Conservation (phyloP, 2,113 vertebrate genomes). For the Lampris megalopsis region DNA sequence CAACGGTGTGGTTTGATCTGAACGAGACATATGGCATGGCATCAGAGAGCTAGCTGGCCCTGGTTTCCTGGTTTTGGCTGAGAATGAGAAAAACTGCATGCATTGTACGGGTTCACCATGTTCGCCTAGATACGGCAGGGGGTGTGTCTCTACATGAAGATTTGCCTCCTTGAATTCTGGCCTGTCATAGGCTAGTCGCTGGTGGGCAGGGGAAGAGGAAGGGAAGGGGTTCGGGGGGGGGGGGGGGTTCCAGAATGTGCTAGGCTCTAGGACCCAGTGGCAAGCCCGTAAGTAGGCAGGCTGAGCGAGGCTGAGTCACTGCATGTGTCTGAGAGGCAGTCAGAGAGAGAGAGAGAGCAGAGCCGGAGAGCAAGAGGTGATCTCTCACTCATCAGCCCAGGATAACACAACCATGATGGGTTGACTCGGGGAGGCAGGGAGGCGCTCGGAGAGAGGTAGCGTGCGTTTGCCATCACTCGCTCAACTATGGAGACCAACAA, state of each 20-base stretch:
- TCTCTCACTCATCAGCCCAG: conserved; percentile 81
- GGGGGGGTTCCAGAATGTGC: not conserved
- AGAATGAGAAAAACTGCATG: conserved; percentile 19
- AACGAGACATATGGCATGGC: not conserved
- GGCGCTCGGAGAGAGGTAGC: conserved; percentile 71
- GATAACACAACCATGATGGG: conserved; percentile 85
- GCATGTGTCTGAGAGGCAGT: conserved; percentile 81
- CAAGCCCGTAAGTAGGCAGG: conserved; percentile 60
- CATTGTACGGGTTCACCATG: not conserved
- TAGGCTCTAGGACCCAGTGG: conserved; percentile 83
- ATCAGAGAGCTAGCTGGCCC: not conserved
- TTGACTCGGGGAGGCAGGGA: conserved; percentile 76
- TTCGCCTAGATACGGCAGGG: conserved; percentile 9
- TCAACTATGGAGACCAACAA: conserved; percentile 85
- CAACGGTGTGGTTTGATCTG: conserved; percentile 8
- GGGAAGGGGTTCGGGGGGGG: not conserved
- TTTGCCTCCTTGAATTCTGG: conserved; percentile 9
- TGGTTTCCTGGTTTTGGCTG: not conserved
- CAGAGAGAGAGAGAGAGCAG: conserved; percentile 67
- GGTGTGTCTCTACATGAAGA: conserved; percentile 51
- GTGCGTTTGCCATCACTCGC: conserved; percentile 66
- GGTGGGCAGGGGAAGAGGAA: conserved; percentile 35
- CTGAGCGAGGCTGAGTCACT: conserved; percentile 84
- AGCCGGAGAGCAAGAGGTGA: conserved; percentile 82
- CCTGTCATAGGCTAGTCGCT: conserved; percentile 39